Percentiles rank a stretch among this genome's conserved stretches.
These are phyloP conservation scores for Myotis planiceps DNA, from an alignment of 2,797 vertebrate species.

Conservation along the genomic window DNA sequence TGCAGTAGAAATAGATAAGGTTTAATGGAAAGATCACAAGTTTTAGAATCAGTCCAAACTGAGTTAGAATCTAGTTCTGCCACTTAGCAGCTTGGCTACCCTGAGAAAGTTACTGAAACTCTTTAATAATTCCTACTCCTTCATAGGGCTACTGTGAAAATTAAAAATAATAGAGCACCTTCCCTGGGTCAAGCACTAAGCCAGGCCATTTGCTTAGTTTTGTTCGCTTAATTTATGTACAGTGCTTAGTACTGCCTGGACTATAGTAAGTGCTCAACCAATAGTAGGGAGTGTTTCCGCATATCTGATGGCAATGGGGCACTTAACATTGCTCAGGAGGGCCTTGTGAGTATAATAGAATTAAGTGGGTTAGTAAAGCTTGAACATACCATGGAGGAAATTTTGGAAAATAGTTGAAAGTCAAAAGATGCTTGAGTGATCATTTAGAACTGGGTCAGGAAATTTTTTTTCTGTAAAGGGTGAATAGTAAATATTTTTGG, in stretches of 20 bases:
- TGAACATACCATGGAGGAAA: not conserved
- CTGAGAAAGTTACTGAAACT: not conserved
- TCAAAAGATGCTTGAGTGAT: not conserved
- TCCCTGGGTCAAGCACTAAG: not conserved
- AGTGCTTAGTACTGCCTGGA: not conserved
- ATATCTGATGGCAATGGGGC: not conserved
- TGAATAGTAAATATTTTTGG: not conserved
- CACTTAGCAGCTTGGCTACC: not conserved
- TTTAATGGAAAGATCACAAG: not conserved
- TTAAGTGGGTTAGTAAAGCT: not conserved
- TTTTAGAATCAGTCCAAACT: not conserved
- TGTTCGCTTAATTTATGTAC: not conserved
- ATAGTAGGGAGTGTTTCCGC: not conserved
- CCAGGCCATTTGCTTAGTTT: not conserved
- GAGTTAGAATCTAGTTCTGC: not conserved
- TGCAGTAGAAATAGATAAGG: not conserved
- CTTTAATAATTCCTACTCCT: not conserved
- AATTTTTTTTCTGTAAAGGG: not conserved
- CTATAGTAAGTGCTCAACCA: not conserved
- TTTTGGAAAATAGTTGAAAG: not conserved
- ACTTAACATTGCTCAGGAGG: not conserved
- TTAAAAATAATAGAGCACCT: not conserved
- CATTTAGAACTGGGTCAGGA: not conserved
- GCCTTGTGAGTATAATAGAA: not conserved
- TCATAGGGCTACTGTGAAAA: not conserved